A percentile compares a stretch with the other conserved stretches of the same genome.
Conservation (phyloP, 2,113 vertebrate species). For the Opisthocomus hoazin region DNA sequence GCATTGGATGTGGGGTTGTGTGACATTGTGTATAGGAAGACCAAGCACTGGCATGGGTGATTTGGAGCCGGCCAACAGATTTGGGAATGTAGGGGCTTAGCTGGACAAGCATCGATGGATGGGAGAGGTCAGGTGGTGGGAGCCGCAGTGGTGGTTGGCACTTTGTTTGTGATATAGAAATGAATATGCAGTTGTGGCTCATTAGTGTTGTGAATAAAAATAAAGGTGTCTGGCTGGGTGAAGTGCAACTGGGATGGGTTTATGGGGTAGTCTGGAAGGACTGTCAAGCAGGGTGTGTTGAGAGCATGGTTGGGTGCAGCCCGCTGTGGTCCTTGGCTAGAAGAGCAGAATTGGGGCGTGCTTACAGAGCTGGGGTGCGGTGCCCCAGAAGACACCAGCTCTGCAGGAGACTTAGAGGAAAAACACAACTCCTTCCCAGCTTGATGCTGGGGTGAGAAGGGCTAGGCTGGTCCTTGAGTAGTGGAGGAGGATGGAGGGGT, state of each 20-base stretch:
- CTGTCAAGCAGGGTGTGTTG: background rate
- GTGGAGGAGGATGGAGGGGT: background rate
- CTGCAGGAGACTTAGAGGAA: background rate
- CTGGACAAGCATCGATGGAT: background rate
- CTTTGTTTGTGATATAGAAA: background rate
- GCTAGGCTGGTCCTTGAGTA: background rate
- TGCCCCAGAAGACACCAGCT: background rate
- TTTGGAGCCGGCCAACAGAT: background rate
- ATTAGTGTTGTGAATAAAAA: fast-evolving
- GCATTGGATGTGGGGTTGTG: fast-evolving
- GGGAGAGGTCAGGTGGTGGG: background rate
- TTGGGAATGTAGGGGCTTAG: background rate
- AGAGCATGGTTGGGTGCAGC: background rate
- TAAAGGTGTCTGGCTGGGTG: fast-evolving
- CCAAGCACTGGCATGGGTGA: fast-evolving
- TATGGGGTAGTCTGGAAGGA: background rate
- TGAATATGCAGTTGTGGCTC: fast-evolving
- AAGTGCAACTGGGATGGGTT: background rate
- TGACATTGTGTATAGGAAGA: background rate
- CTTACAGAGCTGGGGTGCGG: fast-evolving
- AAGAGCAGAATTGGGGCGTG: fast-evolving
- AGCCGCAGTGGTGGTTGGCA: background rate
- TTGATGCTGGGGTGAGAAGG: background rate
- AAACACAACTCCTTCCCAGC: background rate
- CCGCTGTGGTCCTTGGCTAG: background rate